Base-by-base conservation (phyloP, 2,113 vertebrate species). In the Phrynosoma platyrhinos region DNA sequence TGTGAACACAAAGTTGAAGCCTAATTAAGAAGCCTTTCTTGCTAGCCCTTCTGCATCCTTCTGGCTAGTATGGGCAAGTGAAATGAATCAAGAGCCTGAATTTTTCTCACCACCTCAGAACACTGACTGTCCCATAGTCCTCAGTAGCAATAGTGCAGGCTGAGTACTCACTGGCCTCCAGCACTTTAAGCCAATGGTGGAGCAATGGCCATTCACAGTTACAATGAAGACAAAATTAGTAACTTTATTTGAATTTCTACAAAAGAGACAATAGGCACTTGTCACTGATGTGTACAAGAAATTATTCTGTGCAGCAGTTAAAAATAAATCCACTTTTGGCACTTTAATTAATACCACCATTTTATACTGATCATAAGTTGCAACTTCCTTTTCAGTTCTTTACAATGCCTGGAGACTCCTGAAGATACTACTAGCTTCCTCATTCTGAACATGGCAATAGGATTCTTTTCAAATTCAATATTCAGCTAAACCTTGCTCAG, bases 241-340 rank as follows among this genome's bases (percentile, higher is more conserved):
- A 20, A 77, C n/a, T 80, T 80, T 86, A 79, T 87, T 81, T 42
- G 12, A 12, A 82, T 88, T 82, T 47, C 14, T n/a, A 64, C 25
- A 82, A 81, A 53, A 47, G 64, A 58, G 40, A 82, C 16, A 10
- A 47, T n/a, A 9, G 21, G 36, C 74, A 77, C 14, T 18, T 62
- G 58, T 62, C 58, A 62, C 47, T 76, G 32, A 76, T 66, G 5
- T 7, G 23, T 16, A 62, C 42, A 23, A 25, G 30, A 1, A 62
- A 53, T 53, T 32, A 62, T 71, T 80, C 27, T 20, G 12, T 10
- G 14, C 14, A 52, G 1, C 62, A 13, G 20, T 86, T 69, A 40
- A 66, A 32, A 77, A 16, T 32, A n/a, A 78, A 66, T 25, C 58
- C 16, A 1, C 58, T 53, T 85, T 55, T 53, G 53, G 68, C 58